Evolutionary conservation across 2,797 vertebrate genomes (phyloP).

Genomic region (Enoplosus armatus): DNA sequence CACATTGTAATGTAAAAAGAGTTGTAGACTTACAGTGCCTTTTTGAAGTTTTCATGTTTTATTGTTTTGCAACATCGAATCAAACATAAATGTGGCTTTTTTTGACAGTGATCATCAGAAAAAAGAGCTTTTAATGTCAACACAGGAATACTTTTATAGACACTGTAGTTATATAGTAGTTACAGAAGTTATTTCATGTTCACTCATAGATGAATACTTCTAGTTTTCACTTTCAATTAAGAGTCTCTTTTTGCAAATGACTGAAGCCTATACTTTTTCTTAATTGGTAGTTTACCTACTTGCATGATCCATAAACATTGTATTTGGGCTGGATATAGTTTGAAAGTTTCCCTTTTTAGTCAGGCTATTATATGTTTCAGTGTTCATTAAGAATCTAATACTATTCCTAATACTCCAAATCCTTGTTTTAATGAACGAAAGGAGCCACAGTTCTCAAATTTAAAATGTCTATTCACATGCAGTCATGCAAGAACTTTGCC

Average conservation of each 20-base stretch:
- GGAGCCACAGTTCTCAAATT: not conserved
- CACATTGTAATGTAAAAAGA: not conserved
- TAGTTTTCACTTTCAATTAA: not conserved
- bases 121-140: not conserved
- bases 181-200: not conserved
- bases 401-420: not conserved
- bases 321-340: not conserved
- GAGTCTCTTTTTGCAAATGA: not conserved
- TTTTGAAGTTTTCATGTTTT: not conserved
- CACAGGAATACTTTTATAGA: not conserved
- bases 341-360: too few relatives aligned
- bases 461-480: not conserved
- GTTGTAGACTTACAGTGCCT: accelerated
- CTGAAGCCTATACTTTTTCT: not conserved
- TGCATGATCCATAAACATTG: not conserved
- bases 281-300: not conserved
- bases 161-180: not conserved
- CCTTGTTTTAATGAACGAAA: not conserved
- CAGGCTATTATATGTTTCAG: not conserved
- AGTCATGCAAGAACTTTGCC: not conserved
- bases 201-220: not conserved
- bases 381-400: not conserved
- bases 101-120: not conserved
- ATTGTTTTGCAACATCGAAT: not conserved
- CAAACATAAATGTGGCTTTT: not conserved